phyloP scores from a whole-genome alignment of 2,888 invertebrate species.

The Drosophila flavopinicola region DNA sequence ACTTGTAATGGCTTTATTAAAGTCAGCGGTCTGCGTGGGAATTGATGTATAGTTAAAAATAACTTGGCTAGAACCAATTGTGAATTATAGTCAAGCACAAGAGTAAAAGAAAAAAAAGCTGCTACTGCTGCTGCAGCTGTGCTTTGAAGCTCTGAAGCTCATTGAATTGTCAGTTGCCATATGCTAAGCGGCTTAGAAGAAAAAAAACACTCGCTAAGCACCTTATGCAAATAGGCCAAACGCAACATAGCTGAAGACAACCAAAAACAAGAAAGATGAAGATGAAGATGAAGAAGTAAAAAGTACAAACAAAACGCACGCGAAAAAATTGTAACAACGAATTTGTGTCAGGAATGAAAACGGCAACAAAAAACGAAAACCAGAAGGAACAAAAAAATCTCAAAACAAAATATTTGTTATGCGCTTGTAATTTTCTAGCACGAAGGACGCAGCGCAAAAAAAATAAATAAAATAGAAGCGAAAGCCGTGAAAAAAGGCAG shows the following conservation, averaged over 20 bases:
- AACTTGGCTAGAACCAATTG: conserved; percentile 19
- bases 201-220: conserved; percentile 60
- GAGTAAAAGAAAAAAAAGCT: no score
- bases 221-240: conserved; percentile 70
- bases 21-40: conserved; percentile 53
- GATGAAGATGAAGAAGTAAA: conserved; percentile 11
- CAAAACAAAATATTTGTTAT: conserved; percentile 77
- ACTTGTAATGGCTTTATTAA: conserved; percentile 63
- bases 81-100: conserved; percentile 28
- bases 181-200: conserved; percentile 66
- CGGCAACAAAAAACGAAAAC: not conserved
- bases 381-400: conserved; percentile 48
- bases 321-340: conserved; percentile 49
- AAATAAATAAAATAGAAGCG: conserved; percentile 21
- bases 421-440: conserved; percentile 75
- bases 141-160: conserved; percentile 7
- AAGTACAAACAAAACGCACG: conserved; percentile 39
- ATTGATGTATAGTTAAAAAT: conserved; percentile 15
- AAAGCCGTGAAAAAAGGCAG: conserved; percentile 51
- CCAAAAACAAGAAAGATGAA: conserved; percentile 15
- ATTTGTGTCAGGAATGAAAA: conserved; percentile 23
- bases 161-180: conserved; percentile 27
- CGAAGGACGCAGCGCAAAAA: conserved; percentile 10
- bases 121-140: conserved; percentile 12
- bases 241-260: not conserved